Base-by-base conservation (phyloP, 2,797 vertebrate species). In the Xyrichtys novacula region DNA sequence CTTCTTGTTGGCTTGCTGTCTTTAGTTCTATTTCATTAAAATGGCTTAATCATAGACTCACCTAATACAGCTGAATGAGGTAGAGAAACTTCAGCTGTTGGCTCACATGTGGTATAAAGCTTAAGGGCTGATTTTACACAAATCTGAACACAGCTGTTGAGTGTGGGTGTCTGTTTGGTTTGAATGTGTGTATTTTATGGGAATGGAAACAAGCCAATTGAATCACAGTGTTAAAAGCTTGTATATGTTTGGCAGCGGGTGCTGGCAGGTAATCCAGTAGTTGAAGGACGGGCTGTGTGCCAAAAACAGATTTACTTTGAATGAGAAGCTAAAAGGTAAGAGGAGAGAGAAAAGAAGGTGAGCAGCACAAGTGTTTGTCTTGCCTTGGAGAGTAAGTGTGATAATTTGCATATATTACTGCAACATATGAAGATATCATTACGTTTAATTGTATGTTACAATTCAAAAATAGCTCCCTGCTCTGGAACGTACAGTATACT, bases 181-280 rank as follows among this genome's bases (percentile, higher is more conserved):
- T 64, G 71, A 16, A 22, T 43, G 57, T 56, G 59, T 65, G 74
- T 58, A 73, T 67, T 78, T 65, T 78, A 78, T 62, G 71, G 47
- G 49, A 43, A 61, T 88, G 86, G 87, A 84, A 77, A 70, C 36
- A 57, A 81, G 82, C 89, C 89, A 90, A 60, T 57, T 78, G 76
- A 89, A 81, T 81, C 81, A 78, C 71, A 54, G 81, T 76, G 88
- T 88, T 89, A 89, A 89, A 89, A 86, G 89, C 85, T 83, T 85
- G 77, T 81, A 84, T 78, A 83, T 74, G 73, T 88, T 88, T 91
- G 85, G 87, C 88, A 90, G 84, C 74, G 70, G 78, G 44, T 74
- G 80, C 70, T 89, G 90, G 87, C 86, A 89, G 88, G 86, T 88
- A 90, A 84, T 82, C 72, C 76, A 84, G 80, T 85, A 34, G 85